Conservation (phyloP, 2,797 vertebrate species). For the Petrocephalus schoutedeni region DNA sequence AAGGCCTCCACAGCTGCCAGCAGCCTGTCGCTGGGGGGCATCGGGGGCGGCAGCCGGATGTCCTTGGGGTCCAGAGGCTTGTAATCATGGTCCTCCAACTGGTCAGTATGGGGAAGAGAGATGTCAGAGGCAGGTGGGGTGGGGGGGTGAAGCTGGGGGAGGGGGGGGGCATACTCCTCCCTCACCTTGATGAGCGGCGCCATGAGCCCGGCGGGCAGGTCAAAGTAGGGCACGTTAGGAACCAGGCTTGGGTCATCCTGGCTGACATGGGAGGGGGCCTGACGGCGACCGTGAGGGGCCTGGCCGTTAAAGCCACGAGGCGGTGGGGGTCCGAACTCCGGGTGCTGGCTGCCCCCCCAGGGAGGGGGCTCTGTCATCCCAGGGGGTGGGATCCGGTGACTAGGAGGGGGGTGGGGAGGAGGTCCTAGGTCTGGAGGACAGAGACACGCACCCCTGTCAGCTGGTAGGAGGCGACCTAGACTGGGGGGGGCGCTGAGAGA, state of each 20-base stretch:
- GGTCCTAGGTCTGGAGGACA: slow-evolving; percentile 79
- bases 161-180: neutral
- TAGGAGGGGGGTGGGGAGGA: slow-evolving; percentile 87
- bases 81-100: slow-evolving; percentile 96
- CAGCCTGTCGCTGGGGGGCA: slow-evolving; percentile 95
- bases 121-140: neutral
- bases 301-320: slow-evolving; percentile 93
- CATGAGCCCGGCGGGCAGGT: slow-evolving; percentile 96
- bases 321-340: slow-evolving; percentile 86
- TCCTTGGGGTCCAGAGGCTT: slow-evolving; percentile 96
- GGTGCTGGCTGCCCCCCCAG: slow-evolving; percentile 87
- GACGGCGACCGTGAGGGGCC: slow-evolving; percentile 85
- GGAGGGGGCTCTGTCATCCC: slow-evolving; percentile 86
- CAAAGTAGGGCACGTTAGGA: slow-evolving; percentile 95
- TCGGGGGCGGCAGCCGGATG: slow-evolving; percentile 92
- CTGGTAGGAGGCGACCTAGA: neutral
- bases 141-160: neutral
- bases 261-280: slow-evolving; percentile 78
- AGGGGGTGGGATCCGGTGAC: slow-evolving; percentile 86
- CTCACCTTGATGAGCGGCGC: slow-evolving; percentile 90
- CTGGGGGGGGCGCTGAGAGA: neutral
- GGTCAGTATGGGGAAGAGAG: slow-evolving; percentile 26
- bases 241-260: slow-evolving; percentile 92
- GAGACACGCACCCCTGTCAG: neutral
- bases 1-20: slow-evolving; percentile 95